phyloP scores from a whole-genome alignment of 2,113 vertebrate species.

The Erythrocebus patas region DNA sequence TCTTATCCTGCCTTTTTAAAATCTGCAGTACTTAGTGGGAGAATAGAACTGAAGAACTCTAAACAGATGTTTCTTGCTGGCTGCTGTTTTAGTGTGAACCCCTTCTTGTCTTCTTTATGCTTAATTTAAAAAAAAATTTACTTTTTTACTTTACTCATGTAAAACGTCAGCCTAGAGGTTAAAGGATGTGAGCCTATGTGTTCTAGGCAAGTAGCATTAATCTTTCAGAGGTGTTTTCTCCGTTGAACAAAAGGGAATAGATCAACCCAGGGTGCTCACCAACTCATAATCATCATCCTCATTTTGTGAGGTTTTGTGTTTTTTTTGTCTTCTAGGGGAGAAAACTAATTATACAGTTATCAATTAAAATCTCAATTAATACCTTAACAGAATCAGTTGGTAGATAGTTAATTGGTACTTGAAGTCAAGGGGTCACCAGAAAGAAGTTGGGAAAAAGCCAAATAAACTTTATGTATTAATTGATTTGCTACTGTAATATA shows the following conservation, averaged over 20 bases:
- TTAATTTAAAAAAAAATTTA: not conserved
- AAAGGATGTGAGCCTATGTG: not conserved
- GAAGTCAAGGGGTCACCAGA: not conserved
- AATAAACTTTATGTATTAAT: not conserved
- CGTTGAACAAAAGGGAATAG: not conserved
- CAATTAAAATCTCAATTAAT: not conserved
- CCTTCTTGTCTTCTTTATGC: not conserved
- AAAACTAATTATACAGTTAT: not conserved
- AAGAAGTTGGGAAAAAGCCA: not conserved
- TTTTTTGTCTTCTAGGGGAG: not conserved
- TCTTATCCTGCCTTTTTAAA: not conserved
- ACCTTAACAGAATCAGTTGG: not conserved
- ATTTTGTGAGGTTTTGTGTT: not conserved
- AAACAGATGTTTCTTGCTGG: not conserved
- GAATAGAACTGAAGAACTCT: not conserved
- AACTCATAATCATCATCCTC: not conserved
- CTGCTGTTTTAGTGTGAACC: not conserved
- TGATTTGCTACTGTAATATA: not conserved
- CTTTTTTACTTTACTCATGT: not conserved
- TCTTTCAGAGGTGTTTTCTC: constrained; percentile 1
- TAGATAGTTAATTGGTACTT: not conserved
- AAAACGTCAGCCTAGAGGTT: not conserved
- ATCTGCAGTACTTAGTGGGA: not conserved
- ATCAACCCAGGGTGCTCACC: not conserved
- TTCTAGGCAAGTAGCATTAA: not conserved